Evolutionary conservation across 2,888 invertebrate genomes (phyloP).

Genomic region (Sialis fuliginosa): DNA sequence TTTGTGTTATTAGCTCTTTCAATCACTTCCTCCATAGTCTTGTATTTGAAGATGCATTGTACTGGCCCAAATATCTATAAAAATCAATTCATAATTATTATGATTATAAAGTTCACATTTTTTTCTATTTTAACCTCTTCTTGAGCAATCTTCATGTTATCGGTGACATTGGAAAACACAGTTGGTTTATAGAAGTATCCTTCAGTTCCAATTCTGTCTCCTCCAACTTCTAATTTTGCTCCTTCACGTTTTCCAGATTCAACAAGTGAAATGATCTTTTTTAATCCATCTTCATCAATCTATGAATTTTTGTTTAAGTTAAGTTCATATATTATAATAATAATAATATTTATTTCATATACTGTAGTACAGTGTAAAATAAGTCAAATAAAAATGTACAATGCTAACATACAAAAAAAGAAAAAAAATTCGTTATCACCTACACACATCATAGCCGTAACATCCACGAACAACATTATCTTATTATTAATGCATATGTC

Average conservation of each 20-base stretch:
- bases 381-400: no score
- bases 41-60: slow-evolving; percentile 69
- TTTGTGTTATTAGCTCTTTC: slow-evolving; percentile 62
- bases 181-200: slow-evolving; percentile 68
- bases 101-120: background rate
- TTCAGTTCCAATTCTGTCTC: slow-evolving; percentile 42
- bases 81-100: slow-evolving; percentile 3
- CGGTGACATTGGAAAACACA: slow-evolving; percentile 59
- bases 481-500: no score
- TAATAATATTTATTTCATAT: no score
- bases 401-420: no score
- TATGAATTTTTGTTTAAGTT: slow-evolving; percentile 14
- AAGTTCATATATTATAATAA: no score
- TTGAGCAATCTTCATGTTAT: slow-evolving; percentile 56
- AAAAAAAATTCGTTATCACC: no score
- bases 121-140: slow-evolving; percentile 40
- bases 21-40: slow-evolving; percentile 59
- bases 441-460: no score
- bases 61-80: slow-evolving; percentile 79
- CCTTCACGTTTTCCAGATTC: slow-evolving; percentile 62
- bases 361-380: no score
- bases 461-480: no score
- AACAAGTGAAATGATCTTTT: slow-evolving; percentile 57
- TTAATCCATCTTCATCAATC: slow-evolving; percentile 57
- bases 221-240: slow-evolving; percentile 61